Evolutionary conservation across 2,888 invertebrate genomes (phyloP).

Genomic region (Anthophora plumipes): DNA sequence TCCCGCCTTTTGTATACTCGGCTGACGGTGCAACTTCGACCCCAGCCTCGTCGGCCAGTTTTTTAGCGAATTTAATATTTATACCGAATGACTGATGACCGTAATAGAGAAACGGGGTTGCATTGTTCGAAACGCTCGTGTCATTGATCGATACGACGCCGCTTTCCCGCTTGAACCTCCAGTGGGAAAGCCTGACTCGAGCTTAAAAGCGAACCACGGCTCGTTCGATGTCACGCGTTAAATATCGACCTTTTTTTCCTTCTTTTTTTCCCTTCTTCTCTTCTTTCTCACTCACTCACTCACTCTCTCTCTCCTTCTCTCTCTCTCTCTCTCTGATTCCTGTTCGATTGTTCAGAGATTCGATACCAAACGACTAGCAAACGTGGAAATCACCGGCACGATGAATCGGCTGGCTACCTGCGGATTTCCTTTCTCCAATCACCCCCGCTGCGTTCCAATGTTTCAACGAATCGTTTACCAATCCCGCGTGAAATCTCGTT

Average conservation of each 20-base stretch:
- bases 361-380: neutral
- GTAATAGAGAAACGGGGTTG: constrained; percentile 82
- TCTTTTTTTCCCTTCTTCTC: too few species aligned
- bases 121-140: constrained; percentile 83
- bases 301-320: too few species aligned
- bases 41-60: constrained; percentile 75
- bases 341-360: neutral
- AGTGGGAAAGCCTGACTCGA: constrained; percentile 36
- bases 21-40: constrained; percentile 84
- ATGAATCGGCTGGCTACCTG: constrained; percentile 55
- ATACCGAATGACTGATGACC: constrained; percentile 85
- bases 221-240: constrained; percentile 28
- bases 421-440: constrained; percentile 39
- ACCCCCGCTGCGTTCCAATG: constrained; percentile 42
- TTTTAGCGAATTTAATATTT: constrained; percentile 85
- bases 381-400: constrained; percentile 8
- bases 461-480: constrained; percentile 66
- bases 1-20: constrained; percentile 76
- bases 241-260: constrained; percentile 19
- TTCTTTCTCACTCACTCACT: too few species aligned
- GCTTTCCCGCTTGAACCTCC: constrained; percentile 33
- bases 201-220: neutral
- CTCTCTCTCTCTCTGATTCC: neutral
- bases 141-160: constrained; percentile 83
- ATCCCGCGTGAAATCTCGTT: constrained; percentile 77